Evolutionary conservation across 2,888 invertebrate genomes (phyloP).

Genomic region (Machimus rusticus): DNA sequence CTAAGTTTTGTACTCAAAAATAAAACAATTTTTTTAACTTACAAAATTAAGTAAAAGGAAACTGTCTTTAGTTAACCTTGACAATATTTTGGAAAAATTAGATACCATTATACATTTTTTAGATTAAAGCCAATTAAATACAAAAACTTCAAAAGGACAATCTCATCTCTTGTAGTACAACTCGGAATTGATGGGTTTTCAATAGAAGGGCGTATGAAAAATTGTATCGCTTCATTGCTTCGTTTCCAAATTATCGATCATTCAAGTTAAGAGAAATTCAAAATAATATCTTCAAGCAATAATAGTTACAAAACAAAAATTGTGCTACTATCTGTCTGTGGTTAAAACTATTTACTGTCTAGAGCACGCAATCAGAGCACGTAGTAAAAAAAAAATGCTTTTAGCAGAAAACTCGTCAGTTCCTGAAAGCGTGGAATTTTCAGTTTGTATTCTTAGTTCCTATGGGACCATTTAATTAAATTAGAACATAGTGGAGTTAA

Average conservation of each 20-base stretch:
- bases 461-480: slow-evolving; percentile 30
- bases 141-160: neutral
- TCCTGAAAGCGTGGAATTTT: neutral
- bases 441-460: neutral
- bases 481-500: neutral
- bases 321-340: neutral
- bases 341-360: neutral
- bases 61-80: neutral
- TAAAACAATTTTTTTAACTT: neutral
- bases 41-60: neutral
- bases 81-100: neutral
- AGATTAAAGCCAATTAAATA: neutral
- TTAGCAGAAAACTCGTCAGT: neutral
- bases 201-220: neutral
- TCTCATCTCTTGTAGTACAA: neutral
- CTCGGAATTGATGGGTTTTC: neutral
- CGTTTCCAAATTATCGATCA: neutral
- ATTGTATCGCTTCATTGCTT: neutral
- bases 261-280: slow-evolving; percentile 18
- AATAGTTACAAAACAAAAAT: neutral
- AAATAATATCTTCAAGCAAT: neutral
- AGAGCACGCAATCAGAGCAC: neutral
- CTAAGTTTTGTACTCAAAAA: slow-evolving; percentile 22
- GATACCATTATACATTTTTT: neutral
- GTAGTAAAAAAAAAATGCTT: neutral